Evolutionary conservation across 2,113 vertebrate genomes (phyloP).

Genomic region (Sterna hirundo): DNA sequence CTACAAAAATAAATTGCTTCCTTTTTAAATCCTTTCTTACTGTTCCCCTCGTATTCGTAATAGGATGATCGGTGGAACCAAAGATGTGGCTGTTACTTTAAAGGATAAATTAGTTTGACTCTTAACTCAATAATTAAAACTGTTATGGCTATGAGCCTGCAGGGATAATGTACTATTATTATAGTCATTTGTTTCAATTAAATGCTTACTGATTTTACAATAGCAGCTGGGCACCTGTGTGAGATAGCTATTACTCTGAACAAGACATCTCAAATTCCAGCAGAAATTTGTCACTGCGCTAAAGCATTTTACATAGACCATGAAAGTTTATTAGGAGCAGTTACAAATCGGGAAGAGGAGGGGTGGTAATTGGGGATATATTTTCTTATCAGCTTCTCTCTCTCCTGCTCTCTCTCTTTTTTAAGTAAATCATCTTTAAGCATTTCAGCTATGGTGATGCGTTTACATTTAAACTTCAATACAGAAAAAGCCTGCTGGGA

Average conservation of each 20-base stretch:
- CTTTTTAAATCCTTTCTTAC: constrained; percentile 60
- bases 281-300: constrained; percentile 77
- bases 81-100: constrained; percentile 84
- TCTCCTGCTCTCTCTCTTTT: background rate
- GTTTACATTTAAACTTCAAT: constrained; percentile 52
- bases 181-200: constrained; percentile 99
- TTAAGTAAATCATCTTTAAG: constrained; percentile 60
- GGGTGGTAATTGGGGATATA: constrained; percentile 41
- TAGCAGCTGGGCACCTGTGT: constrained; percentile 97
- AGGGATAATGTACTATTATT: constrained; percentile 99
- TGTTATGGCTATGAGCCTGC: constrained; percentile 93
- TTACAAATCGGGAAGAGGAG: constrained; percentile 53
- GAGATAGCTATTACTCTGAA: constrained; percentile 94
- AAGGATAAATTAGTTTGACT: constrained; percentile 93
- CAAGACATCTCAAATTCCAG: constrained; percentile 92
- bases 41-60: constrained; percentile 55
- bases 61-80: constrained; percentile 69
- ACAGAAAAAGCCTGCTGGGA: constrained; percentile 19
- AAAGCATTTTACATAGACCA: constrained; percentile 71
- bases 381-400: constrained; percentile 61
- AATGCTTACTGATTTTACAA: constrained; percentile 99
- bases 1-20: constrained; percentile 53
- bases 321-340: constrained; percentile 79
- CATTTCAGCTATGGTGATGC: constrained; percentile 38
- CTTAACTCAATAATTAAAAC: constrained; percentile 99